A percentile compares a stretch with the other conserved stretches of the same genome.
phyloP scores from a whole-genome alignment of 2,113 vertebrate species.

The Myrmecophaga tridactyla region DNA sequence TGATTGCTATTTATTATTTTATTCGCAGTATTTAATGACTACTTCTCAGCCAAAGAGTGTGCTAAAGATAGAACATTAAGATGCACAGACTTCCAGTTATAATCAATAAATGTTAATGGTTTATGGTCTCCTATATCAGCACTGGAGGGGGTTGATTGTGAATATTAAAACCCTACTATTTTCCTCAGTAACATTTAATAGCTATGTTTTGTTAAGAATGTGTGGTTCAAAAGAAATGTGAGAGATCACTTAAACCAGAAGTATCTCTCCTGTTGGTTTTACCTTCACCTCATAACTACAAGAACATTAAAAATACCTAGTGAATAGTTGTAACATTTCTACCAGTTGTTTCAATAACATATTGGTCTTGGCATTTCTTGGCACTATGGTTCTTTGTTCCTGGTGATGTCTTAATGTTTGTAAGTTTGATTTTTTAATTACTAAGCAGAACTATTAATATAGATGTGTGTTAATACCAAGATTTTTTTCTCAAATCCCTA shows the following conservation, averaged over 20 bases:
- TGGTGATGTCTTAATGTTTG: too few species aligned
- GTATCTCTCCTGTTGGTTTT: conserved; percentile 51
- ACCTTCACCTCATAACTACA: conserved; percentile 54
- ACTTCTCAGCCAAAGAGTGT: not conserved
- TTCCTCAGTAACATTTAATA: too few species aligned
- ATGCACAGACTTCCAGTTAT: not conserved
- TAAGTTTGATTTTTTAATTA: too few species aligned
- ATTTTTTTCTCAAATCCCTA: conserved; percentile 31
- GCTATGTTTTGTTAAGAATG: too few species aligned
- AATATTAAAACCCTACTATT: too few species aligned
- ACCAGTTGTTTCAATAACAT: too few species aligned
- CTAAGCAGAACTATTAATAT: conserved; percentile 44
- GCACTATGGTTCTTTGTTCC: too few species aligned
- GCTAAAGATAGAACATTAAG: not conserved
- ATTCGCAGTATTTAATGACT: not conserved
- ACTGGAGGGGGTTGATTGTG: too few species aligned
- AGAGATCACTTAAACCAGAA: conserved; percentile 63
- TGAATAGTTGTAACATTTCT: too few species aligned
- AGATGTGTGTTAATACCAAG: conserved; percentile 45
- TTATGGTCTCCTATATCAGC: not conserved
- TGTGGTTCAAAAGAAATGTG: conserved; percentile 28
- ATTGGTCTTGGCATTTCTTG: too few species aligned
- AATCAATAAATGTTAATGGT: not conserved
- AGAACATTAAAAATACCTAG: too few species aligned
- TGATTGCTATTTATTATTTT: not conserved